These are phyloP conservation scores for Dissostichus mawsoni DNA, from an alignment of 2,113 vertebrate species.

Conservation along the genomic window DNA sequence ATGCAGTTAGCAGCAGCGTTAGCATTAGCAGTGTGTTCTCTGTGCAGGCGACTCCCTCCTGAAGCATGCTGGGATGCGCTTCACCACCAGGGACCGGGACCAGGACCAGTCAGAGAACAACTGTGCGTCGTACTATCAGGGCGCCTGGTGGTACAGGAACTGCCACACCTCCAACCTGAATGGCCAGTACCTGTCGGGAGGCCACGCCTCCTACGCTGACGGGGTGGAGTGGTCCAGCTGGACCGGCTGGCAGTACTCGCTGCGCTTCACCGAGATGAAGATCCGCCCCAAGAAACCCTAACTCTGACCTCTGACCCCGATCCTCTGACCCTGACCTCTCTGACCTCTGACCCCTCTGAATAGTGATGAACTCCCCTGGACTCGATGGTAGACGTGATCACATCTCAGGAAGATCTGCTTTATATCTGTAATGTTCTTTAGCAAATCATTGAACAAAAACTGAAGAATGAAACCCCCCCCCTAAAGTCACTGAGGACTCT, in stretches of 20 bases:
- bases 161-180: constrained; percentile 99
- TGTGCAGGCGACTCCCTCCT: constrained; percentile 91
- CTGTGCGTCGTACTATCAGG: constrained; percentile 96
- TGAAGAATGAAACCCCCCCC: no score
- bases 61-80: constrained; percentile 98
- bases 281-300: constrained; percentile 83
- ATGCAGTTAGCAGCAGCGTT: constrained; percentile 38
- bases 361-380: no score
- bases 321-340: no score
- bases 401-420: no score
- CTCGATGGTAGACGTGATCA: no score
- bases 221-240: constrained; percentile 98
- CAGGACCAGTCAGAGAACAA: constrained; percentile 98
- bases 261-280: constrained; percentile 98
- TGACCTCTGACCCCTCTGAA: no score
- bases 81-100: constrained; percentile 97
- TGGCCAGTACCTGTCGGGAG: constrained; percentile 94
- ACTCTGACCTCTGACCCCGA: no score
- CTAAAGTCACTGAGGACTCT: no score
- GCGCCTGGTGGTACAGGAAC: constrained; percentile 99
- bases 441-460: no score
- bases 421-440: no score
- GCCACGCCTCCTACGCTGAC: constrained; percentile 95
- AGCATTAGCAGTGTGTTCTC: neutral
- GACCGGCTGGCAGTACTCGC: constrained; percentile 99